Evolutionary conservation across 2,797 vertebrate species (phyloP).

Genomic region (Microchirus variegatus): DNA sequence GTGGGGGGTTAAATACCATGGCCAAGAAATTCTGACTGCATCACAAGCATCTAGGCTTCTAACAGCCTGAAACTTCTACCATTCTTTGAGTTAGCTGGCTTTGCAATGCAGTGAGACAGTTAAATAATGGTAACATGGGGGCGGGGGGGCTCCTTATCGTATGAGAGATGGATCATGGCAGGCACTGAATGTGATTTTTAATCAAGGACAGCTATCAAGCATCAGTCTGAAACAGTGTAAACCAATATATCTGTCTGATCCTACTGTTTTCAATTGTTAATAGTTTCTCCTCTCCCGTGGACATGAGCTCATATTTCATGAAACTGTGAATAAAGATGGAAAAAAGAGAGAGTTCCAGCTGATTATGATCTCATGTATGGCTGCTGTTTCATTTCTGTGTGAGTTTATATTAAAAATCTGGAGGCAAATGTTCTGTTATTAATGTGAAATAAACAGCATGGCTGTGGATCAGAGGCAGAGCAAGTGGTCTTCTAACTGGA

Average conservation of each 20-base stretch:
- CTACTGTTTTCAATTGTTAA: slow-evolving; percentile 5
- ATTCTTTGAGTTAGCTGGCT: neutral
- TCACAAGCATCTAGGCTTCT: no score
- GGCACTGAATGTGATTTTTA: slow-evolving; percentile 4
- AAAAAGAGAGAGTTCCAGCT: neutral
- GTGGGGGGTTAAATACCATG: no score
- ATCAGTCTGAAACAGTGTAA: slow-evolving; percentile 14
- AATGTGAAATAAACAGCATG: neutral
- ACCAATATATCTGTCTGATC: slow-evolving; percentile 30
- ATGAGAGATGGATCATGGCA: neutral
- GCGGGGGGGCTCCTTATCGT: no score
- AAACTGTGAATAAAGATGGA: neutral
- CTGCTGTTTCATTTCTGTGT: neutral
- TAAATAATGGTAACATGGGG: slow-evolving; percentile 11
- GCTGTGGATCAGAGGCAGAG: no score
- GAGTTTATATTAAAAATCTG: neutral
- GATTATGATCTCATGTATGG: neutral
- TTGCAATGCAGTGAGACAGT: neutral
- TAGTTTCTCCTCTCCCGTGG: neutral
- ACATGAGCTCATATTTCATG: neutral
- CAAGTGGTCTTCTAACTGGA: no score
- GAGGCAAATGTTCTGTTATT: neutral
- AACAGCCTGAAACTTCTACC: neutral
- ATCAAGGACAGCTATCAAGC: slow-evolving; percentile 20
- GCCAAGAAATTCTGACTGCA: no score